phyloP scores from a whole-genome alignment of 2,113 vertebrate species.

The Diphyllodes magnificus region DNA sequence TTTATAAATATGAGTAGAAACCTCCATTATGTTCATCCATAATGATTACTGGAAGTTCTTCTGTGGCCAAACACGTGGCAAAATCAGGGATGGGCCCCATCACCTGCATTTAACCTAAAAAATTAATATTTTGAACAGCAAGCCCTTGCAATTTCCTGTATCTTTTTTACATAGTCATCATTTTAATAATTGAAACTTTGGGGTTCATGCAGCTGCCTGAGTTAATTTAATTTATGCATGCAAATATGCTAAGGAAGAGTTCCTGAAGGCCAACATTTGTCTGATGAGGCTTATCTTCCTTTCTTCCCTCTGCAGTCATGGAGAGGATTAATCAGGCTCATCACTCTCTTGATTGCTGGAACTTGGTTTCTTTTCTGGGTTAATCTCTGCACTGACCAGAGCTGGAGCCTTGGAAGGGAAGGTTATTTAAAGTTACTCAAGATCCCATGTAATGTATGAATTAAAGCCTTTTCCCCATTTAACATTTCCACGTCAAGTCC shows the following conservation, averaged over 20 bases:
- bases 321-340: background rate
- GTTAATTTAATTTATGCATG: background rate
- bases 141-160: background rate
- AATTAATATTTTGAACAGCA: background rate
- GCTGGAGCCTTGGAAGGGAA: background rate
- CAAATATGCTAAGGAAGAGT: background rate
- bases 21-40: background rate
- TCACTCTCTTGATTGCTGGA: background rate
- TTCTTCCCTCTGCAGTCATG: background rate
- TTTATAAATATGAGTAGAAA: background rate
- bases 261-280: background rate
- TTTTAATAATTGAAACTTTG: background rate
- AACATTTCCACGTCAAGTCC: background rate
- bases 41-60: background rate
- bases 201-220: background rate
- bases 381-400: background rate
- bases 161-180: background rate
- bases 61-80: background rate
- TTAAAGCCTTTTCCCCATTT: background rate
- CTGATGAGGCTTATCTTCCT: background rate
- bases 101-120: background rate
- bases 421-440: background rate
- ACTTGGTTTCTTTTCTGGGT: background rate
- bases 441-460: background rate
- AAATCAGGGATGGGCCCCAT: background rate